Conservation (phyloP, 2,797 vertebrate genomes). For the Hippoglossus hippoglossus region DNA sequence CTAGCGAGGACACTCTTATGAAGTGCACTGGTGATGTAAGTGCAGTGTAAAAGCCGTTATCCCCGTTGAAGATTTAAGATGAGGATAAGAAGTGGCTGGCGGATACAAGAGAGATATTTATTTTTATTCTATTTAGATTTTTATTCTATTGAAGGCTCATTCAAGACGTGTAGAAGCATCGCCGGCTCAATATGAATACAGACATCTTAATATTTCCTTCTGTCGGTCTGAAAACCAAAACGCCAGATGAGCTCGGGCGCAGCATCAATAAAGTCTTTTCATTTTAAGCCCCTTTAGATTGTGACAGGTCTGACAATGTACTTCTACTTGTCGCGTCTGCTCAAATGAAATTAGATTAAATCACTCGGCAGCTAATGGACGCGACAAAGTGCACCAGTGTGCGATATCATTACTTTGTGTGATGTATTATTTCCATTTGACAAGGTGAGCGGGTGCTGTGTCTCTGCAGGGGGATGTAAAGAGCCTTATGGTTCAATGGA, state of each 20-base stretch:
- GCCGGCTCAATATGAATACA: background rate
- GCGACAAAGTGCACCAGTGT: background rate
- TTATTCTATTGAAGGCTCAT: too few relatives aligned
- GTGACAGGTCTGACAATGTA: background rate
- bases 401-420: background rate
- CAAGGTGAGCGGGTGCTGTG: background rate
- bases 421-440: slow-evolving; percentile 11
- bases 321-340: background rate
- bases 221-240: background rate
- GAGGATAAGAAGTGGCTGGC: background rate
- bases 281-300: slow-evolving; percentile 5
- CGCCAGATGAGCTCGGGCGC: background rate
- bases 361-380: background rate
- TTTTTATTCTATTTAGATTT: too few relatives aligned
- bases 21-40: background rate
- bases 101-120: background rate
- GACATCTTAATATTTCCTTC: background rate
- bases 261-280: background rate
- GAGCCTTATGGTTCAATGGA: too few relatives aligned
- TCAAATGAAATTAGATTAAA: slow-evolving; percentile 14
- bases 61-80: background rate
- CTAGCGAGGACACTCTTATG: background rate
- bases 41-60: background rate
- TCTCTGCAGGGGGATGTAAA: slow-evolving; percentile 32
- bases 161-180: too few relatives aligned